These are phyloP conservation scores for Zaprionus inermis DNA, from an alignment of 1,140 invertebrate genomes.

Conservation along the genomic window DNA sequence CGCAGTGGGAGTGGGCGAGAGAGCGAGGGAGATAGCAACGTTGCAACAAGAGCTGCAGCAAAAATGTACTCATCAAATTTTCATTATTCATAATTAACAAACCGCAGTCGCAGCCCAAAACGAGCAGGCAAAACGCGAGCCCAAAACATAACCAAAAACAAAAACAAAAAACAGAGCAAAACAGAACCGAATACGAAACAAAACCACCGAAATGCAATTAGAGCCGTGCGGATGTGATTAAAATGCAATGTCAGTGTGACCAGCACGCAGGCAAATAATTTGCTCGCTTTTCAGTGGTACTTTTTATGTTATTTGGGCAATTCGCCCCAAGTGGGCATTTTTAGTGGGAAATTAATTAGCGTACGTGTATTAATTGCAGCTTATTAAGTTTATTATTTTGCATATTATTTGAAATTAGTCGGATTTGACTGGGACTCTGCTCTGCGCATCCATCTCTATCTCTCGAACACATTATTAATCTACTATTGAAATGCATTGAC, in stretches of 20 bases:
- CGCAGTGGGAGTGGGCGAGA: background rate
- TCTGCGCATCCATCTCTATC: too few relatives aligned
- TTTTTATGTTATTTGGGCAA: background rate
- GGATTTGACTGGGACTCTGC: background rate
- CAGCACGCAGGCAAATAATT: constrained; percentile 9
- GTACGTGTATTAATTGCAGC: too few relatives aligned
- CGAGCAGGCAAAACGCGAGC: constrained; percentile 1
- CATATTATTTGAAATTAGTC: background rate
- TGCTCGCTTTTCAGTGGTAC: background rate
- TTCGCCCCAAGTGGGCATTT: background rate
- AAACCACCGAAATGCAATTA: constrained; percentile 50
- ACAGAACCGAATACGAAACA: constrained; percentile 13
- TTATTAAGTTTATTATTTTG: background rate
- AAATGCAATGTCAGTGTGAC: constrained; percentile 39
- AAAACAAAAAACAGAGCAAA: constrained; percentile 14
- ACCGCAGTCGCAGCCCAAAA: constrained; percentile 46
- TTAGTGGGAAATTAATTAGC: background rate
- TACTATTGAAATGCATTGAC: background rate
- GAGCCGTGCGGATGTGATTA: constrained; percentile 39
- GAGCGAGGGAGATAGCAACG: background rate
- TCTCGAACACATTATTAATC: background rate
- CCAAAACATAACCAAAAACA: background rate
- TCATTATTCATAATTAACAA: constrained; percentile 69
- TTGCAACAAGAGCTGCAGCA: constrained; percentile 36
- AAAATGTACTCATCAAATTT: constrained; percentile 59